Percentiles rank a stretch among this genome's conserved stretches.
phyloP scores from a whole-genome alignment of 2,113 vertebrate genomes.

The Pangasianodon gigas region DNA sequence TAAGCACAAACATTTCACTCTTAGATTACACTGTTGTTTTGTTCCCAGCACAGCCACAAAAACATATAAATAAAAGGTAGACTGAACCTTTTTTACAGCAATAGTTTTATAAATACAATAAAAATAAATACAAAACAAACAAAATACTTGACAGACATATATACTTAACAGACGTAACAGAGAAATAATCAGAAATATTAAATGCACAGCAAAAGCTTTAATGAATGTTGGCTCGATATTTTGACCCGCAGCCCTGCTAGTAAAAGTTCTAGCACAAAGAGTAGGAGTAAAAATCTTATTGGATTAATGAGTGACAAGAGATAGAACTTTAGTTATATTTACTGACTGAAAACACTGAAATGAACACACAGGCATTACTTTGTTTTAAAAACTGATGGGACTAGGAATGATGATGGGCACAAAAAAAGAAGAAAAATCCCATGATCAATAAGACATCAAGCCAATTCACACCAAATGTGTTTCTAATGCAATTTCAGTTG shows the following conservation, averaged over 20 bases:
- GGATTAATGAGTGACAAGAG: neutral
- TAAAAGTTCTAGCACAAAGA: neutral
- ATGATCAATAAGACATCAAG: neutral
- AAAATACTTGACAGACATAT: constrained; percentile 26
- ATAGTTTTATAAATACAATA: constrained; percentile 1
- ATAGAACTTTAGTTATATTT: neutral
- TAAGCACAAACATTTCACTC: neutral
- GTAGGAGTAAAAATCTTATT: neutral
- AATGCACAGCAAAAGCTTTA: neutral
- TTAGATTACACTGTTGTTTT: neutral
- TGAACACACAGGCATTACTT: neutral
- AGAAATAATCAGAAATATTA: neutral
- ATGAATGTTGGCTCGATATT: neutral
- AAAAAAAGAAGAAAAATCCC: neutral
- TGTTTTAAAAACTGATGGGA: neutral
- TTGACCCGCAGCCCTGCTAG: neutral
- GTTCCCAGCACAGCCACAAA: neutral
- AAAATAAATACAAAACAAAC: constrained; percentile 48
- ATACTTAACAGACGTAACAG: neutral
- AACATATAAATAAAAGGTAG: neutral
- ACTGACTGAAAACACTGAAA: neutral
- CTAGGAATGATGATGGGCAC: neutral
- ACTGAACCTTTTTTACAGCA: constrained; percentile 26
- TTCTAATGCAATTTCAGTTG: neutral
- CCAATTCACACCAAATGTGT: neutral